phyloP scores from a whole-genome alignment of 2,888 invertebrate genomes.

The Cotesia congregata region DNA sequence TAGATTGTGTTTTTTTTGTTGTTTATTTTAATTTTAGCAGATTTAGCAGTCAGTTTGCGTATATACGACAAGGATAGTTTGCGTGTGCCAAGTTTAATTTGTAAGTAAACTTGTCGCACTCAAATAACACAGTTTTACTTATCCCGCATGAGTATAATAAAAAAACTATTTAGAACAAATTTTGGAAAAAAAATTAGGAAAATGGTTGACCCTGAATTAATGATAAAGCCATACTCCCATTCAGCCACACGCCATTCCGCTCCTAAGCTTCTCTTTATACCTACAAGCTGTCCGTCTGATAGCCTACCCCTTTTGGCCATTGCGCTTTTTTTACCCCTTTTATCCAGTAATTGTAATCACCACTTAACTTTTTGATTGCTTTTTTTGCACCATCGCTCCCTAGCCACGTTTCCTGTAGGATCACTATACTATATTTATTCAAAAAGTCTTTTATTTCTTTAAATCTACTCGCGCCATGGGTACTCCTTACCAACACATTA shows the following conservation, averaged over 20 bases:
- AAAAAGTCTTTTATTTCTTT: constrained; percentile 12
- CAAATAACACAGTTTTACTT: too few species aligned
- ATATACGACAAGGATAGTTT: too few species aligned
- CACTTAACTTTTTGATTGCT: background rate
- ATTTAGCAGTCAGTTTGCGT: too few species aligned
- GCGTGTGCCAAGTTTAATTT: too few species aligned
- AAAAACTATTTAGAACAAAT: too few species aligned
- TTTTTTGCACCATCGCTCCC: background rate
- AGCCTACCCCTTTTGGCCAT: background rate
- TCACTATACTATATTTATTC: constrained; percentile 21
- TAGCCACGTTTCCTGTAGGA: constrained; percentile 41
- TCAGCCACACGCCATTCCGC: background rate
- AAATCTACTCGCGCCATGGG: constrained; percentile 20
- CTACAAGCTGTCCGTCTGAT: constrained; percentile 7
- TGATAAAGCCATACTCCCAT: constrained; percentile 13
- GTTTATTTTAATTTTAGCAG: too few species aligned
- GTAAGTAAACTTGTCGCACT: too few species aligned
- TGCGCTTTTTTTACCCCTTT: background rate
- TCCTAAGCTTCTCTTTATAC: background rate
- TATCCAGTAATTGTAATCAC: constrained; percentile 22
- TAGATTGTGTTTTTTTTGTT: too few species aligned
- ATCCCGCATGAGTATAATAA: too few species aligned
- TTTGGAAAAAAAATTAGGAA: too few species aligned
- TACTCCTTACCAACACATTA: constrained; percentile 31
- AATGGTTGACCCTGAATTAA: background rate